phyloP scores from a whole-genome alignment of 2,797 vertebrate species.

The Nannoperca australis region DNA sequence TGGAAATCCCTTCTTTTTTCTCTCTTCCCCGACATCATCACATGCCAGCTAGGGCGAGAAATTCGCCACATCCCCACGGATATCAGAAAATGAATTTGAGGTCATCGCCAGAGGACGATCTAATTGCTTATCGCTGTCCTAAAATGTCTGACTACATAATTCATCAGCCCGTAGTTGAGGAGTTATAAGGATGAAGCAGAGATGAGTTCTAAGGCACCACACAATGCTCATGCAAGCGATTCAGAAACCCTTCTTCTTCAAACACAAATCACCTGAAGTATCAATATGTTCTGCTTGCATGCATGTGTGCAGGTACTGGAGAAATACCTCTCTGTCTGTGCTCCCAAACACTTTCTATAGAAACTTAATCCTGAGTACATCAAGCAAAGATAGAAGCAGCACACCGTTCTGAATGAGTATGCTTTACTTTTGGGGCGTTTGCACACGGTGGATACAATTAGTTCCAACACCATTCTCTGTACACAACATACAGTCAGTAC shows the following conservation, averaged over 20 bases:
- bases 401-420: neutral
- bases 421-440: constrained; percentile 2
- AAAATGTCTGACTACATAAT: constrained; percentile 37
- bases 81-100: constrained; percentile 51
- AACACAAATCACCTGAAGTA: constrained; percentile 6
- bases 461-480: constrained; percentile 10
- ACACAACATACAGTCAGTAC: constrained; percentile 9
- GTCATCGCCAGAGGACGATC: constrained; percentile 38
- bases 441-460: neutral
- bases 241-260: constrained; percentile 18
- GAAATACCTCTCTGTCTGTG: constrained; percentile 32
- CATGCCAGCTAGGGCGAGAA: constrained; percentile 77
- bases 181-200: constrained; percentile 49
- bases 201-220: constrained; percentile 26
- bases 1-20: constrained; percentile 24
- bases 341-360: neutral
- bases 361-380: neutral
- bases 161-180: constrained; percentile 25
- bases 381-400: neutral
- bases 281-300: constrained; percentile 39
- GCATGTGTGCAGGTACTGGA: constrained; percentile 32
- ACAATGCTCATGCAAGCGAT: constrained; percentile 57
- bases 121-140: constrained; percentile 35
- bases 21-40: constrained; percentile 31
- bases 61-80: constrained; percentile 60